Evolutionary conservation across 2,113 vertebrate species (phyloP).

Genomic region (Microcebus tavaratra): DNA sequence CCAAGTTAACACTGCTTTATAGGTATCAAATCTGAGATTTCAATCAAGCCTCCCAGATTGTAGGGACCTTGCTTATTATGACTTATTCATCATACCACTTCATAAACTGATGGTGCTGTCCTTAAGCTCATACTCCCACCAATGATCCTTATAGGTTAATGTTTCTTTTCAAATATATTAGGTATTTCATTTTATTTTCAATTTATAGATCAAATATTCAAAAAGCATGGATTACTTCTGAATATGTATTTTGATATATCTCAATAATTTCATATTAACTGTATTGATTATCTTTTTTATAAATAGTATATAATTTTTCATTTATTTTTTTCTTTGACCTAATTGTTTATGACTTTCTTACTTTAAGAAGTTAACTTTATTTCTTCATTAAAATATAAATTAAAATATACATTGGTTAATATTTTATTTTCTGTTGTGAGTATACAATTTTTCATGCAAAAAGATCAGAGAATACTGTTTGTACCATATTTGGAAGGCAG

Average conservation of each 20-base stretch:
- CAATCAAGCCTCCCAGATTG: background rate
- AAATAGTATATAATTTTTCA: background rate
- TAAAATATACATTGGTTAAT: background rate
- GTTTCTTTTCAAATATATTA: background rate
- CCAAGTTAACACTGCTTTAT: background rate
- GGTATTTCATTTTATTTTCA: background rate
- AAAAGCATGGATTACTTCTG: background rate
- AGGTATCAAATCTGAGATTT: background rate
- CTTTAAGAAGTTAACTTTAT: background rate
- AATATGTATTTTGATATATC: background rate
- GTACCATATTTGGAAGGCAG: slow-evolving; percentile 84
- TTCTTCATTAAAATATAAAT: background rate
- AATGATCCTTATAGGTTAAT: background rate
- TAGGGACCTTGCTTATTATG: background rate
- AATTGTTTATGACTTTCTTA: background rate
- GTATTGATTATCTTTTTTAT: background rate
- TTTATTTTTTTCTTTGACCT: background rate
- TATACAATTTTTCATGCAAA: background rate
- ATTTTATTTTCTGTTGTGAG: background rate
- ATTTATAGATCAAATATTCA: background rate
- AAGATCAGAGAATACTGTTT: background rate
- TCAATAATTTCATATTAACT: background rate
- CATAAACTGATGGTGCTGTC: background rate
- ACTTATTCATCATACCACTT: background rate
- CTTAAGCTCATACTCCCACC: background rate